These are phyloP conservation scores for Parasteatoda tepidariorum DNA, from an alignment of 1,140 invertebrate genomes.

Conservation along the genomic window DNA sequence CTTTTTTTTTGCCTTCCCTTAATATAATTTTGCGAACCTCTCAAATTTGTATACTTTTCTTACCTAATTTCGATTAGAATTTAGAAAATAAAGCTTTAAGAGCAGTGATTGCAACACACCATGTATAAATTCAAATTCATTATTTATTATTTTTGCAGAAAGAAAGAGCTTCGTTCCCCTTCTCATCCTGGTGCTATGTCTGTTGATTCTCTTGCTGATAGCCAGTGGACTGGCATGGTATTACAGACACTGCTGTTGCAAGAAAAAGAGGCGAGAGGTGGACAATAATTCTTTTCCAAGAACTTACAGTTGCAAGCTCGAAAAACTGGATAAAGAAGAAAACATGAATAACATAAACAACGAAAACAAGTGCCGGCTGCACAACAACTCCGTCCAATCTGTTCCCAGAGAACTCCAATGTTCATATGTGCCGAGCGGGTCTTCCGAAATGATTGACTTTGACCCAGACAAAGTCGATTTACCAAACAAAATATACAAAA, in stretches of 20 bases:
- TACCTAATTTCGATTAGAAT: no score
- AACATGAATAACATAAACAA: constrained; percentile 90
- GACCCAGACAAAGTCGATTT: constrained; percentile 61
- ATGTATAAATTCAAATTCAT: no score
- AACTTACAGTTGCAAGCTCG: constrained; percentile 53
- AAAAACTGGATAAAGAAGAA: constrained; percentile 69
- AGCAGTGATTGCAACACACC: no score
- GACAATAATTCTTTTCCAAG: constrained; percentile 7
- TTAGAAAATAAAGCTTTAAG: no score
- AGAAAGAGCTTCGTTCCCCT: constrained; percentile 65
- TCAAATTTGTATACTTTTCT: no score
- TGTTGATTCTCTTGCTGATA: constrained; percentile 71
- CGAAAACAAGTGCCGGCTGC: constrained; percentile 80
- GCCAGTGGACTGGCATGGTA: constrained; percentile 69
- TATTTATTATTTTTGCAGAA: constrained; percentile 45
- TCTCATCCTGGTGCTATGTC: constrained; percentile 70
- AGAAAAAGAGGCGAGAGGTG: not conserved
- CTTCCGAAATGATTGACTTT: constrained; percentile 65
- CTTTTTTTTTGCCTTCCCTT: no score
- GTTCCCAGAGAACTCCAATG: constrained; percentile 58
- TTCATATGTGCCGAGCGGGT: constrained; percentile 56
- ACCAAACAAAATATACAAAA: constrained; percentile 62
- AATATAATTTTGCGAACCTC: no score
- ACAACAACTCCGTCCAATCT: constrained; percentile 65
- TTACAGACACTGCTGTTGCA: constrained; percentile 65